These are phyloP conservation scores for Coracopsis vasa DNA, from an alignment of 2,113 vertebrate species.

Conservation along the genomic window DNA sequence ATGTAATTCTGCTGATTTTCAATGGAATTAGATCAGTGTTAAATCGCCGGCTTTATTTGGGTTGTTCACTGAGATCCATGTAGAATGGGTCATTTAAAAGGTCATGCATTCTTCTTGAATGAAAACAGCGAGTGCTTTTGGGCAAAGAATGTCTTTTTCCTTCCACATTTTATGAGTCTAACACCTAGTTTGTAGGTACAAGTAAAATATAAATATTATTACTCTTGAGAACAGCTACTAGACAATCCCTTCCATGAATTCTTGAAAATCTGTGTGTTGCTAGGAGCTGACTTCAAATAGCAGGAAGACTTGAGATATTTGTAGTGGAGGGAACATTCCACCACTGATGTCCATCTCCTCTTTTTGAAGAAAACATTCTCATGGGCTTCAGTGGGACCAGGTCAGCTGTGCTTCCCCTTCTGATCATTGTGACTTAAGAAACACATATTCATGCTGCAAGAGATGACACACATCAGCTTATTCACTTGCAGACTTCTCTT, in stretches of 20 bases:
- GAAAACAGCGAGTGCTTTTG: not conserved
- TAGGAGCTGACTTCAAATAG: not conserved
- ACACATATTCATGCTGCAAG: accelerated
- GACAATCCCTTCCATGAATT: not conserved
- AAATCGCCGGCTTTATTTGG: not conserved
- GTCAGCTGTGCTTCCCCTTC: not conserved
- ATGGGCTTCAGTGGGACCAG: not conserved
- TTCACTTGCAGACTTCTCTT: not conserved
- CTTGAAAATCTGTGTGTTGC: not conserved
- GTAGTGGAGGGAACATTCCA: not conserved
- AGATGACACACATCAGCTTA: not conserved
- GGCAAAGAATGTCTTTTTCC: not conserved
- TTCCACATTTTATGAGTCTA: not conserved
- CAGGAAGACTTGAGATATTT: not conserved
- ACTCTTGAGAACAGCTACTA: not conserved
- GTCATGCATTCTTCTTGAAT: conserved; percentile 2
- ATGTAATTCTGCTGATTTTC: conserved; percentile 47
- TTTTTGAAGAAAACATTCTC: not conserved
- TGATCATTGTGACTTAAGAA: not conserved
- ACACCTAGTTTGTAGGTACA: not conserved
- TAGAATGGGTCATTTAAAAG: conserved; percentile 7
- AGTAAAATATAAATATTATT: not conserved
- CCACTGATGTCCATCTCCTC: not conserved
- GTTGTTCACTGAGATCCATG: not conserved
- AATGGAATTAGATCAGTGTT: conserved; percentile 2